These are phyloP conservation scores for Brachynemurus nebulosus DNA, from an alignment of 2,888 invertebrate genomes.

Conservation along the genomic window DNA sequence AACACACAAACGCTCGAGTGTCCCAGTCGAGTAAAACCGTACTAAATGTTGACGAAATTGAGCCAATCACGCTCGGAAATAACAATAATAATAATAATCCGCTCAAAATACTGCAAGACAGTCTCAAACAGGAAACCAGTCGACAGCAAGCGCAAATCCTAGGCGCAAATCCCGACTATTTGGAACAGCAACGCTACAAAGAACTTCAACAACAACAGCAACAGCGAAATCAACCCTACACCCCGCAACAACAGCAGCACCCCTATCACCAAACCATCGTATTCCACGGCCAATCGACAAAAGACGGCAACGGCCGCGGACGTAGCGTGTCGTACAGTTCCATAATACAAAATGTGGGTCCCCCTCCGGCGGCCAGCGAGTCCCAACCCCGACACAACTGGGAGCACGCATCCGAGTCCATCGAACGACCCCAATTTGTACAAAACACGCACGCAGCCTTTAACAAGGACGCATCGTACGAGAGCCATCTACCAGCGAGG, in stretches of 20 bases:
- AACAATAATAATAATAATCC: conserved; percentile 14
- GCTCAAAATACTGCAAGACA: conserved; percentile 25
- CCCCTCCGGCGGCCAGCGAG: background rate
- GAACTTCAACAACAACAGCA: conserved; percentile 25
- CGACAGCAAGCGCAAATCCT: conserved; percentile 31
- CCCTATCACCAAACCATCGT: conserved; percentile 40
- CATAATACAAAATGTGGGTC: conserved; percentile 29
- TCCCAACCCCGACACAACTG: too few species aligned
- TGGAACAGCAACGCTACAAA: conserved; percentile 33
- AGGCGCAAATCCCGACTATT: conserved; percentile 38
- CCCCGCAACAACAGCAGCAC: conserved; percentile 26
- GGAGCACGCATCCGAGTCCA: conserved; percentile 6
- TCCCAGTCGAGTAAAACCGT: conserved; percentile 40
- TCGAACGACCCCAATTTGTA: conserved; percentile 27
- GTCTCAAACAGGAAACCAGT: conserved; percentile 28
- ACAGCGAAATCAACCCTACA: conserved; percentile 29
- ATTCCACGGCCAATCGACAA: conserved; percentile 34
- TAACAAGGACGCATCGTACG: background rate
- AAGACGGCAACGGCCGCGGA: conserved; percentile 27
- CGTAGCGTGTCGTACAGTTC: conserved; percentile 41
- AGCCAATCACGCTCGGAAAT: conserved; percentile 34
- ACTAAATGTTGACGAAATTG: conserved; percentile 41
- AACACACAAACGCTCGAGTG: background rate
- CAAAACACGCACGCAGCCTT: conserved; percentile 14
- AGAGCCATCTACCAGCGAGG: background rate